Percentiles rank a stretch among this genome's conserved stretches.
Conservation (phyloP, 1,140 invertebrate genomes). For the Steinernema feltiae region DNA sequence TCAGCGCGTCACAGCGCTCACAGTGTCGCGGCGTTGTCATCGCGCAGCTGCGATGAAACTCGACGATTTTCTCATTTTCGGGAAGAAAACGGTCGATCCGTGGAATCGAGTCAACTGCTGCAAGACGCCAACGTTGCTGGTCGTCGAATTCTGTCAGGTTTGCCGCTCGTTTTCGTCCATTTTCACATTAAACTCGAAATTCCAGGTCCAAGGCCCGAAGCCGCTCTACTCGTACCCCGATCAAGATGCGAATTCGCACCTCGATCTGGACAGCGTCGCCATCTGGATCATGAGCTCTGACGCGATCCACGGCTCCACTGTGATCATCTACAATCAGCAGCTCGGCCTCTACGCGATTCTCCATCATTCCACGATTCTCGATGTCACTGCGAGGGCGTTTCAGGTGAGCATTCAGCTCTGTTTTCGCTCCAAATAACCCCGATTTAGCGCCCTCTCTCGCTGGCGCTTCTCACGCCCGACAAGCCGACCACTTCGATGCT, state of each 20-base stretch:
- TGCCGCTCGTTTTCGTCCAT: neutral
- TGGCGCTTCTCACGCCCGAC: conserved; percentile 38
- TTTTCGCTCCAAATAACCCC: neutral
- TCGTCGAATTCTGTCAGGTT: conserved; percentile 45
- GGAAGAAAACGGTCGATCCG: conserved; percentile 33
- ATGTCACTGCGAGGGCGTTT: conserved; percentile 48
- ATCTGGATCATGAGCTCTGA: conserved; percentile 53
- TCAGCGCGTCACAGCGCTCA: no score
- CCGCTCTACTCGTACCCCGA: conserved; percentile 34
- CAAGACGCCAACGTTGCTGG: conserved; percentile 31
- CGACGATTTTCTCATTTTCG: conserved; percentile 42
- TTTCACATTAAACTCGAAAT: conserved; percentile 32
- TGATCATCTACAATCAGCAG: conserved; percentile 43
- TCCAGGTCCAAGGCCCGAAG: conserved; percentile 33
- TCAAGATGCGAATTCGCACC: conserved; percentile 24
- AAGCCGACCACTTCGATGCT: conserved; percentile 29
- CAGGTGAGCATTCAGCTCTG: conserved; percentile 28
- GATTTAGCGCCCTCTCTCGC: conserved; percentile 48
- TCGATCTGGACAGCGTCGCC: conserved; percentile 40
- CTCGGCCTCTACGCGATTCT: conserved; percentile 41
- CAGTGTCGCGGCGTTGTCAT: no score
- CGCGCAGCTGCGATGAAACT: neutral
- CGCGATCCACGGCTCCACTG: conserved; percentile 44
- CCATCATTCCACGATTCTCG: conserved; percentile 43
- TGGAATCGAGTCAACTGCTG: conserved; percentile 40